phyloP scores from a whole-genome alignment of 2,888 invertebrate species.

The Papilio demoleus region DNA sequence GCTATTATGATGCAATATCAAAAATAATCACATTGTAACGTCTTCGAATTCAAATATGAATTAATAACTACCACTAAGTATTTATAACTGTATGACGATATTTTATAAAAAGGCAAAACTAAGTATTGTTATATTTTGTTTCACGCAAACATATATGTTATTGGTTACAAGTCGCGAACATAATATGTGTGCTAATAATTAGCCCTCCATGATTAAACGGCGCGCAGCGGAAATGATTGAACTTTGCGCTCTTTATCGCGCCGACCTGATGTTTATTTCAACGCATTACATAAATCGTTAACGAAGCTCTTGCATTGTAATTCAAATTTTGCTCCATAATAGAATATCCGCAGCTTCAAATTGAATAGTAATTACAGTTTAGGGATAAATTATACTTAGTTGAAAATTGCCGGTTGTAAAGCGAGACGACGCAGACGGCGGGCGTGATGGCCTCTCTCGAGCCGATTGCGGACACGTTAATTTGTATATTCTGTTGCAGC shows the following conservation, averaged over 20 bases:
- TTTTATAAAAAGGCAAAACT: too few relatives aligned
- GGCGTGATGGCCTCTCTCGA: constrained; percentile 62
- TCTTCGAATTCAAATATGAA: background rate
- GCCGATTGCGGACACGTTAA: constrained; percentile 65
- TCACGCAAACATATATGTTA: background rate
- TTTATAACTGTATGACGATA: too few relatives aligned
- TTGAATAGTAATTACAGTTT: constrained; percentile 60
- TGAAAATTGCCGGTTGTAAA: constrained; percentile 61
- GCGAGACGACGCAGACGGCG: constrained; percentile 46
- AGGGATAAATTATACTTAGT: constrained; percentile 52
- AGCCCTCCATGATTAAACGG: constrained; percentile 1
- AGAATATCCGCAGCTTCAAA: constrained; percentile 52
- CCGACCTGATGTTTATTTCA: constrained; percentile 20
- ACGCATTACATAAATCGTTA: constrained; percentile 36
- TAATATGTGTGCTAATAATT: constrained; percentile 23
- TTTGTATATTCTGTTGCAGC: constrained; percentile 61
- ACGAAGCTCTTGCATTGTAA: constrained; percentile 27
- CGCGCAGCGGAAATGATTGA: constrained; percentile 32
- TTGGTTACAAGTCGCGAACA: background rate
- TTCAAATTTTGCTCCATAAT: constrained; percentile 36
- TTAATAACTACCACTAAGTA: too few relatives aligned
- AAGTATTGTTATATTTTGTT: background rate
- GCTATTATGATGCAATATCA: background rate
- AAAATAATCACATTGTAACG: background rate
- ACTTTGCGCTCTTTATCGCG: constrained; percentile 31